These are phyloP conservation scores for Stomatorhinus walkeri DNA, from an alignment of 2,797 vertebrate genomes.

Conservation along the genomic window DNA sequence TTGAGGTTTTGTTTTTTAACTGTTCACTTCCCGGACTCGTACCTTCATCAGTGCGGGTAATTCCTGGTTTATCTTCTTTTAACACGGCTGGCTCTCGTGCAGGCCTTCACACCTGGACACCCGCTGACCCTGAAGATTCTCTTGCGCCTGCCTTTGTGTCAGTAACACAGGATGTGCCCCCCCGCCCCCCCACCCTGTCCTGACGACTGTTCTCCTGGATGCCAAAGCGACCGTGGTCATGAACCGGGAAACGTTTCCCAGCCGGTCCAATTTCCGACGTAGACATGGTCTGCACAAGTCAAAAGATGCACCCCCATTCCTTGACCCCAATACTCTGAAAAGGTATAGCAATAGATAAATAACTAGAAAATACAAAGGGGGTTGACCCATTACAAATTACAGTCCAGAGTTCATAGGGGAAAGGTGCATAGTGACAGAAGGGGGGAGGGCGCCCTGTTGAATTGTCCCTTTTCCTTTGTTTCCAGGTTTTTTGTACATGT, in stretches of 20 bases:
- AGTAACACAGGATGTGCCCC: not conserved
- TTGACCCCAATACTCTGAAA: not conserved
- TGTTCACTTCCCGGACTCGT: not conserved
- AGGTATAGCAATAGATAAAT: not conserved
- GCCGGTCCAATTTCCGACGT: not conserved
- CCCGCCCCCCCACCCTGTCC: not conserved
- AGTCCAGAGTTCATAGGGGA: not conserved
- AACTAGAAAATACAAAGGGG: not conserved
- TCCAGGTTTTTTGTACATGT: not conserved
- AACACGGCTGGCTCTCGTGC: not conserved
- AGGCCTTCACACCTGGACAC: not conserved
- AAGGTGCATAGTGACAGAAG: not conserved
- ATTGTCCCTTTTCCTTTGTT: not conserved
- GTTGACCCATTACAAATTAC: constrained; percentile 1
- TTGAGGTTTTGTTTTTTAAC: not conserved
- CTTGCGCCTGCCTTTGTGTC: not conserved
- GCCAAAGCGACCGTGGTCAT: not conserved
- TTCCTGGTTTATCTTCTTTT: constrained; percentile 13
- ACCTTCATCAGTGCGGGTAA: constrained; percentile 5
- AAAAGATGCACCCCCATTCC: not conserved
- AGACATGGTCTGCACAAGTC: not conserved
- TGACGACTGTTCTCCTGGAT: not conserved
- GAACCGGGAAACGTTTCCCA: not conserved
- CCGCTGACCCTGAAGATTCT: not conserved
- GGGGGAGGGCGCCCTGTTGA: not conserved